These are phyloP conservation scores for Delphinapterus leucas DNA, from an alignment of 2,113 vertebrate species.

Conservation along the genomic window DNA sequence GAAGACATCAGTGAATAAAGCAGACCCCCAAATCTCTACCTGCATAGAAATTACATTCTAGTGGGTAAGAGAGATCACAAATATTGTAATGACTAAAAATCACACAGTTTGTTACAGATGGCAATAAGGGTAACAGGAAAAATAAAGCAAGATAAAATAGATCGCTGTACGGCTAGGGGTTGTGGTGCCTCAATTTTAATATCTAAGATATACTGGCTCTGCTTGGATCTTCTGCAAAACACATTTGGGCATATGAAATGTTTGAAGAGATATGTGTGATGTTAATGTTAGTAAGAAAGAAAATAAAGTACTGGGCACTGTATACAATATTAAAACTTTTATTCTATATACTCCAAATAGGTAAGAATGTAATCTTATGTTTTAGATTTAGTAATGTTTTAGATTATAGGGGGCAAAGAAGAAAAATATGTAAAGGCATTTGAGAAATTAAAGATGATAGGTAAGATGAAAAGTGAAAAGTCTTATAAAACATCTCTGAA, in stretches of 20 bases:
- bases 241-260: not conserved
- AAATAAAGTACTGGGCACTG: not conserved
- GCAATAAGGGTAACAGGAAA: not conserved
- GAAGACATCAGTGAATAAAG: not conserved
- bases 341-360: not conserved
- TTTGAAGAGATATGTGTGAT: not conserved
- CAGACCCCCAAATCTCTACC: not conserved
- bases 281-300: not conserved
- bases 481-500: constrained; percentile 3
- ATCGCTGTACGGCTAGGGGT: not conserved
- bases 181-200: not conserved
- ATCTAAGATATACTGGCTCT: not conserved
- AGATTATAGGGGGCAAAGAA: not conserved
- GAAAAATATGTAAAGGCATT: not conserved
- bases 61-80: not conserved
- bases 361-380: not conserved
- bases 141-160: not conserved
- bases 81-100: not conserved
- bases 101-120: not conserved
- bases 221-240: not conserved
- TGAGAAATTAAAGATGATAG: not conserved
- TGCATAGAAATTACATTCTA: not conserved
- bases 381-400: not conserved
- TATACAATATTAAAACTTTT: not conserved
- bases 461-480: constrained; percentile 33